A percentile compares a stretch with the other conserved stretches of the same genome.
These are phyloP conservation scores for Hypomesus transpacificus DNA, from an alignment of 2,113 vertebrate genomes.

Conservation along the genomic window DNA sequence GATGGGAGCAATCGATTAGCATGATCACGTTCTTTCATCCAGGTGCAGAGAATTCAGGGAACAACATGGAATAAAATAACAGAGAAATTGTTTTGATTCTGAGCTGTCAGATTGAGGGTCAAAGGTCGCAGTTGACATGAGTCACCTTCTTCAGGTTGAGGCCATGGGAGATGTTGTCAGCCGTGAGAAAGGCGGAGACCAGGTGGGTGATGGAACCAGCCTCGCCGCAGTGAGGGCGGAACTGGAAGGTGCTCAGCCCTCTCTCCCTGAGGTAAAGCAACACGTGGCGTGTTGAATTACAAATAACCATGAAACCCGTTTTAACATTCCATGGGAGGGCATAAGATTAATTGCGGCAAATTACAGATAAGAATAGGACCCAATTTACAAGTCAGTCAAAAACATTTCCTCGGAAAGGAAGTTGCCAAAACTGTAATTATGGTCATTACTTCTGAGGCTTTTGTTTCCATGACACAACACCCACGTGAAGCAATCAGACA, in stretches of 20 bases:
- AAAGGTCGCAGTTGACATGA: neutral
- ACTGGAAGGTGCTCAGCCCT: conserved; percentile 91
- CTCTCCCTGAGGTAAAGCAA: conserved; percentile 75
- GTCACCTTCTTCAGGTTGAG: conserved; percentile 95
- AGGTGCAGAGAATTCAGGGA: no score
- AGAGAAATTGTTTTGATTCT: neutral
- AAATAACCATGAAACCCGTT: neutral
- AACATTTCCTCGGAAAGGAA: no score
- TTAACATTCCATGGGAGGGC: no score
- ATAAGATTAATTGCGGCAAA: no score
- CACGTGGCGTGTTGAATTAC: neutral
- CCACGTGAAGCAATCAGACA: no score
- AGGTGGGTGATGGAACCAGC: conserved; percentile 97
- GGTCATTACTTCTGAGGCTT: no score
- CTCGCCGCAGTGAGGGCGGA: conserved; percentile 96
- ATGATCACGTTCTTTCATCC: no score
- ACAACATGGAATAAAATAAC: no score
- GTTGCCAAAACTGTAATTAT: no score
- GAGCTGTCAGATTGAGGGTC: neutral
- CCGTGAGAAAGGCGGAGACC: conserved; percentile 92
- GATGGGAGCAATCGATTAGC: neutral
- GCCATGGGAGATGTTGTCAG: conserved; percentile 97
- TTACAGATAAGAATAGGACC: no score
- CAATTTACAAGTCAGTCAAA: no score
- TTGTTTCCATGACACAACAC: no score